These are phyloP conservation scores for Clinocottus analis DNA, from an alignment of 2,113 vertebrate genomes.

Conservation along the genomic window DNA sequence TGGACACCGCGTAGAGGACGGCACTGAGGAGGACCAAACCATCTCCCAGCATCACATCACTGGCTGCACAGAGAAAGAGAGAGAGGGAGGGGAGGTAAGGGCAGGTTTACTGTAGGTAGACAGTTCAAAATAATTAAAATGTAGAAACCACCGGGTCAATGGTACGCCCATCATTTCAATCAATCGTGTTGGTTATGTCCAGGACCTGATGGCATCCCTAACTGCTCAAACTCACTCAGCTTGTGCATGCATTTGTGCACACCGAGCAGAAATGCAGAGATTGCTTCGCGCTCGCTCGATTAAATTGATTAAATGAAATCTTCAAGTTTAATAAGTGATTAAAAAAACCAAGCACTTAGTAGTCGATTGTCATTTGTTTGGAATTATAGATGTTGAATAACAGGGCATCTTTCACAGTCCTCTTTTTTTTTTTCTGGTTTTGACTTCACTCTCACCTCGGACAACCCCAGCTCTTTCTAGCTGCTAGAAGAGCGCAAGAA, in stretches of 20 bases:
- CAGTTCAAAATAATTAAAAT: neutral
- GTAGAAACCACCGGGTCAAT: neutral
- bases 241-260: too few relatives aligned
- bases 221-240: too few relatives aligned
- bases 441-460: neutral
- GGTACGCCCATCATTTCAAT: neutral
- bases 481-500: neutral
- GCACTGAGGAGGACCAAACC: conserved; percentile 92
- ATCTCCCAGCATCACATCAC: conserved; percentile 89
- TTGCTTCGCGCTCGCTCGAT: too few relatives aligned
- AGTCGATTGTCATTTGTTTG: neutral
- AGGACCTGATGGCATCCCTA: too few relatives aligned
- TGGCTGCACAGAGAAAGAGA: conserved; percentile 77
- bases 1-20: conserved; percentile 92
- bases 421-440: neutral
- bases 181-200: neutral
- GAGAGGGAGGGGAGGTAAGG: fast-evolving
- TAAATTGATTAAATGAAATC: too few relatives aligned
- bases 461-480: neutral
- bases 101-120: neutral
- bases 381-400: neutral
- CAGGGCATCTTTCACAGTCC: neutral
- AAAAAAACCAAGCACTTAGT: neutral
- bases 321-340: neutral
- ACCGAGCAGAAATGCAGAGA: too few relatives aligned